phyloP scores from a whole-genome alignment of 2,888 invertebrate genomes.

The Enoplolaimus lenunculus region DNA sequence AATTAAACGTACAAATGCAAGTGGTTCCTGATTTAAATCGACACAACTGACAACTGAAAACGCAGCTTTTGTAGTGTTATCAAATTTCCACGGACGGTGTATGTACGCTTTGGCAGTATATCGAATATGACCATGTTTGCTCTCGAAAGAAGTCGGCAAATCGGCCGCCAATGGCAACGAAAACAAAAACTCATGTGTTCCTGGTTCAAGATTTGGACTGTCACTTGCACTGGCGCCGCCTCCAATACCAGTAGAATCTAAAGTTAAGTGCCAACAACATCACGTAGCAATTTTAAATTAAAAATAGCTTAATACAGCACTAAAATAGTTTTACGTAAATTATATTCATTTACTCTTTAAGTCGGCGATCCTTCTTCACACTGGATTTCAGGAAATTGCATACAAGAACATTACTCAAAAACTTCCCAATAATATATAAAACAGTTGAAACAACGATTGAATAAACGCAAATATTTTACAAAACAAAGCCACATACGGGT shows the following conservation, averaged over 20 bases:
- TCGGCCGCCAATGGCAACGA: constrained; percentile 57
- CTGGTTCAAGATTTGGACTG: constrained; percentile 49
- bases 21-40: constrained; percentile 54
- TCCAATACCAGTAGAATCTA: too few species aligned
- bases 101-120: constrained; percentile 65
- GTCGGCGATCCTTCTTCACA: too few species aligned
- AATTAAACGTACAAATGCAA: constrained; percentile 34
- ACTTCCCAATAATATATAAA: too few species aligned
- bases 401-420: too few species aligned
- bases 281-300: too few species aligned
- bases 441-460: too few species aligned
- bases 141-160: constrained; percentile 66
- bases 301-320: too few species aligned
- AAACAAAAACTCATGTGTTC: constrained; percentile 62
- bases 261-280: too few species aligned
- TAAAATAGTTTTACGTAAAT: too few species aligned
- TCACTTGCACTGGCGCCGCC: constrained; percentile 17
- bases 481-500: constrained; percentile 15
- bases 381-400: too few species aligned
- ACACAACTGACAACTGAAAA: constrained; percentile 66
- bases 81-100: constrained; percentile 67
- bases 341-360: too few species aligned
- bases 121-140: constrained; percentile 58
- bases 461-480: too few species aligned
- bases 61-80: constrained; percentile 63